These are phyloP conservation scores for Caerostris extrusa DNA, from an alignment of 1,140 invertebrate species.

Conservation along the genomic window DNA sequence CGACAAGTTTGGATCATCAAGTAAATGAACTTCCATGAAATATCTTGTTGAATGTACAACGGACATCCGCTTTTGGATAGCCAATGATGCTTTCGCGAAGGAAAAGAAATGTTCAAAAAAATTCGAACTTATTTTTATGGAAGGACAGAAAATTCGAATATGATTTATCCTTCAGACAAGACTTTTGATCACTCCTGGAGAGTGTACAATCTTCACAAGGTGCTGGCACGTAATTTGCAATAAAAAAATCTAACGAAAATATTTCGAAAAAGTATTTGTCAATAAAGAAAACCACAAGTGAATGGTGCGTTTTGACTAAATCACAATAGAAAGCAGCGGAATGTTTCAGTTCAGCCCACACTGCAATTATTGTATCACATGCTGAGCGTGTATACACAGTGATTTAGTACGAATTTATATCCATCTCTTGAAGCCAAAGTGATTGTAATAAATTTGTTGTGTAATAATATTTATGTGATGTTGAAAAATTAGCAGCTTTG, in stretches of 20 bases:
- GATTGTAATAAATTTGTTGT: too few relatives aligned
- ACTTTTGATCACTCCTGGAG: constrained; percentile 39
- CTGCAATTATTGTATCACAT: too few relatives aligned
- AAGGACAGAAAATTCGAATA: neutral
- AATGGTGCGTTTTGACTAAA: too few relatives aligned
- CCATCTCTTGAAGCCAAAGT: too few relatives aligned
- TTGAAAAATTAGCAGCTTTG: too few relatives aligned
- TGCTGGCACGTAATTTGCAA: constrained; percentile 20
- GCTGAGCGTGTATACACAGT: too few relatives aligned
- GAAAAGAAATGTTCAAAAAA: neutral
- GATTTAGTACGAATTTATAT: too few relatives aligned
- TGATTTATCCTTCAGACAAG: neutral
- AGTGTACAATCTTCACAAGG: neutral
- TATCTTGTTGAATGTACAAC: neutral
- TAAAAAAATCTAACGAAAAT: neutral
- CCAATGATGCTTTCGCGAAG: neutral
- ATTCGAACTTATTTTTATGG: neutral
- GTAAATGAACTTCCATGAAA: neutral
- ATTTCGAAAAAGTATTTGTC: too few relatives aligned
- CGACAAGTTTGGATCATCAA: constrained; percentile 74
- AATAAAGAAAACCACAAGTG: too few relatives aligned
- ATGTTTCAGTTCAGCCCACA: too few relatives aligned
- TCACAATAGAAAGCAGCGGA: too few relatives aligned
- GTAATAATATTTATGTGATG: too few relatives aligned
- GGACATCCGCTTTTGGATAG: neutral